Conservation (phyloP, 2,888 invertebrate species). For the Drosophila multiciliata region DNA sequence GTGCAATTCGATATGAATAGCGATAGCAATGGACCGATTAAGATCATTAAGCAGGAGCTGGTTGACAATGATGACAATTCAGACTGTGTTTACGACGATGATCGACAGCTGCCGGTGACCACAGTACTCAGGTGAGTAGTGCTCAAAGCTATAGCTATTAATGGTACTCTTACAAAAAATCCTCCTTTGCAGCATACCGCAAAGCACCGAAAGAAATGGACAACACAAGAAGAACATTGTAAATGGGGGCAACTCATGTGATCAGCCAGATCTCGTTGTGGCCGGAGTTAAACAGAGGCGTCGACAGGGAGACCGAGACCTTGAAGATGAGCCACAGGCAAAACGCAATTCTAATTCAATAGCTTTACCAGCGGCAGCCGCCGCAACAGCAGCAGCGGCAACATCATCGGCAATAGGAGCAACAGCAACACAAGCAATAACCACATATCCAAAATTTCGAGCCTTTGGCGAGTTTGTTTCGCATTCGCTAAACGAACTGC, state of each 20-base stretch:
- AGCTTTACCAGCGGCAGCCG: background rate
- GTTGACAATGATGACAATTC: slow-evolving; percentile 29
- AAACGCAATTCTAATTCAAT: slow-evolving; percentile 8
- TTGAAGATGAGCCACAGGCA: slow-evolving; percentile 12
- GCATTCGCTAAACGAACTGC: slow-evolving; percentile 82
- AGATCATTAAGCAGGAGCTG: slow-evolving; percentile 63
- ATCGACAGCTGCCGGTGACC: slow-evolving; percentile 61
- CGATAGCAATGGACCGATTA: slow-evolving; percentile 48
- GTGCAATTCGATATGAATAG: slow-evolving; percentile 52
- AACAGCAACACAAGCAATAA: slow-evolving; percentile 5
- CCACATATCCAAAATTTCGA: slow-evolving; percentile 61
- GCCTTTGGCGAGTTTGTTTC: slow-evolving; percentile 84
- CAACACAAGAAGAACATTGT: slow-evolving; percentile 7
- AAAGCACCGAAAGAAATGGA: slow-evolving; percentile 34
- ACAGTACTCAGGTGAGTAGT: slow-evolving; percentile 60
- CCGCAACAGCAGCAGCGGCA: background rate
- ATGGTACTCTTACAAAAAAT: background rate
- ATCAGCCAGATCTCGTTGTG: slow-evolving; percentile 49
- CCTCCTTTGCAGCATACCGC: slow-evolving; percentile 36
- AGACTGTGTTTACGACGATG: slow-evolving; percentile 54
- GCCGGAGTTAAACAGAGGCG: slow-evolving; percentile 44
- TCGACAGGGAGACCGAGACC: background rate
- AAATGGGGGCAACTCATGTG: slow-evolving; percentile 52
- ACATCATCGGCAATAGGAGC: slow-evolving; percentile 11
- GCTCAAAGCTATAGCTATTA: background rate